Conservation (phyloP, 2,797 vertebrate genomes). For the Spondyliosoma cantharus region DNA sequence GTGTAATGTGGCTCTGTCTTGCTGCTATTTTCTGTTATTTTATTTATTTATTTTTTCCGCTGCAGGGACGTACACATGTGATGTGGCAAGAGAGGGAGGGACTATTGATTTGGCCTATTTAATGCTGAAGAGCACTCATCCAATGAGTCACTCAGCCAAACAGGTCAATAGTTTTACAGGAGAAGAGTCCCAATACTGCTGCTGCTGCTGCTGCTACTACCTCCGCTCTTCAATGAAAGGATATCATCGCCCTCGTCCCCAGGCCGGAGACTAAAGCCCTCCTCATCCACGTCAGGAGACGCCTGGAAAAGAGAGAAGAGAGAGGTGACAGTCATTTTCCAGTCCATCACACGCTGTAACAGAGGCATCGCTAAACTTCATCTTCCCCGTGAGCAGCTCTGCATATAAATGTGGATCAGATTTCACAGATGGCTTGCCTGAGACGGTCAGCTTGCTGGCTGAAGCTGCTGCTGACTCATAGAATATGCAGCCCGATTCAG, state of each 20-base stretch:
- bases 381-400: constrained; percentile 11
- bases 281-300: constrained; percentile 95
- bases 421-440: constrained; percentile 52
- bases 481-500: constrained; percentile 36
- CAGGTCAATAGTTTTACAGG: constrained; percentile 61
- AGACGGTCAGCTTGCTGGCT: constrained; percentile 43
- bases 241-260: constrained; percentile 89
- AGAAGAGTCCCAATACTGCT: constrained; percentile 37
- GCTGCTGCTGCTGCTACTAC: constrained; percentile 13
- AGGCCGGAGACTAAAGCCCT: constrained; percentile 96
- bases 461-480: constrained; percentile 59
- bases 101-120: constrained; percentile 68
- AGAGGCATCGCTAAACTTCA: constrained; percentile 8
- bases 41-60: neutral
- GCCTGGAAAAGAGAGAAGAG: constrained; percentile 82
- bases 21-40: neutral
- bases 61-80: constrained; percentile 29
- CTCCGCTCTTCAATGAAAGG: constrained; percentile 70
- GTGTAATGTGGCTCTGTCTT: constrained; percentile 22
- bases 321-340: constrained; percentile 20
- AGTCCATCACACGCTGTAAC: constrained; percentile 21
- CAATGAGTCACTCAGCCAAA: constrained; percentile 64
- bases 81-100: constrained; percentile 18
- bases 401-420: constrained; percentile 44
- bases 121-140: constrained; percentile 53